Evolutionary conservation across 2,797 vertebrate species (phyloP), one percentile per base, ranked within the genome.

Genomic region (Caiman crocodilus): DNA sequence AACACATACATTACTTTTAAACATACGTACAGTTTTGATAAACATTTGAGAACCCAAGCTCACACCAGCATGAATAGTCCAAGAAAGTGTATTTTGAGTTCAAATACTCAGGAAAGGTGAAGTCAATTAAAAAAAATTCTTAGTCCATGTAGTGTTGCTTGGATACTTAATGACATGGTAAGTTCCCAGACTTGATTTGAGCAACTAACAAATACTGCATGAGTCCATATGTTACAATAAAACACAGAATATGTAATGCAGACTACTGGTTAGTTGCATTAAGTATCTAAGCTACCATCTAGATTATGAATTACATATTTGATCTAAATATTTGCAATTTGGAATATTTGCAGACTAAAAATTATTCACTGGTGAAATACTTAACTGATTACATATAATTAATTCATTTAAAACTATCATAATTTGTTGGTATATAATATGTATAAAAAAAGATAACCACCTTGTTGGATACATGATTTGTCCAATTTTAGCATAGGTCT

Each of bases 331-430:
- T 90, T 82, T 82, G 21, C 83, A 56, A 61, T 59, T 61, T 92
- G 92, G 79, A 92, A 75, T 18, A 85, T 83, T 93, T 94, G 85
- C 78, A 87, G 82, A 92, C 20, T 61, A 90, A 82, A 92, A 95
- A 94, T 89, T 79, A 87, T 92, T 95, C 93, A n/a, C 75, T 87
- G 63, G 88, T 94, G 88, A 82, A 87, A 93, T 92, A 94, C 10
- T 12, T 4, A 94, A 77, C 30, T 26, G 59, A 71, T 79, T 89
- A 92, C 58, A 74, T 87, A 90, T 95, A 80, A 77, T 64, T 73
- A 93, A 87, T 92, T 5, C 86, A 84, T 85, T 82, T 86, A 81
- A 77, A 83, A 95, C 56, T 86, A 88, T 92, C 88, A 79, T 79
- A 63, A 57, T 73, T 95, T 94, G 91, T 86, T 84, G 81, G 90